Evolutionary conservation across 2,113 vertebrate species (phyloP).

Genomic region (Poicephalus gulielmi): DNA sequence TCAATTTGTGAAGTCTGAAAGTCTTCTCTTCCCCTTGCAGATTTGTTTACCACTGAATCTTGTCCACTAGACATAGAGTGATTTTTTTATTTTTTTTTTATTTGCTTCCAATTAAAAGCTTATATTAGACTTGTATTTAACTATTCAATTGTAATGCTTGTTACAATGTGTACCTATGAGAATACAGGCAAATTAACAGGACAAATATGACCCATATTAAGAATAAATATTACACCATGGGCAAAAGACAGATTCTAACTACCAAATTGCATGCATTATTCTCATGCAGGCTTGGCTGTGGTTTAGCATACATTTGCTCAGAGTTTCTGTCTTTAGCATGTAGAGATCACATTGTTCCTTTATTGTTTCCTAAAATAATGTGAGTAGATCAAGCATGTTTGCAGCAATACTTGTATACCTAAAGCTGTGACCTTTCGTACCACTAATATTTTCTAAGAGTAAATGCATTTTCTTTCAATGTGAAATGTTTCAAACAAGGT

Average conservation of each 20-base stretch:
- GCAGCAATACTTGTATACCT: not conserved
- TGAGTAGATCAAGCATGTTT: not conserved
- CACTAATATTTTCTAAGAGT: not conserved
- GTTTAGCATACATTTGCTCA: not conserved
- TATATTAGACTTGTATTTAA: not conserved
- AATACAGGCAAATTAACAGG: not conserved
- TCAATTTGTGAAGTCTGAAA: not conserved
- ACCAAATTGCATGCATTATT: not conserved
- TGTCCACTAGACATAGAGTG: not conserved
- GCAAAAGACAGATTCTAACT: not conserved
- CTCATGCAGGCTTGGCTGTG: not conserved
- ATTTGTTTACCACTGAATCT: not conserved
- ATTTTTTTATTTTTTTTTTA: not conserved
- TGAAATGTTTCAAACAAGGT: not conserved
- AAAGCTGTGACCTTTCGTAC: not conserved
- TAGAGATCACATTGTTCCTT: not conserved
- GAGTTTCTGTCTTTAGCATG: not conserved
- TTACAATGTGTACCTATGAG: not conserved
- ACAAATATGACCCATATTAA: not conserved
- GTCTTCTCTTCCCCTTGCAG: not conserved
- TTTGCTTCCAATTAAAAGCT: not conserved
- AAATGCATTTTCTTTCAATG: not conserved
- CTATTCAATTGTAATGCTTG: not conserved
- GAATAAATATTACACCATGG: not conserved
- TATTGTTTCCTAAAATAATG: not conserved